Base-by-base conservation (phyloP, 1,140 invertebrate species). In the Caenorhabditis brenneri region DNA sequence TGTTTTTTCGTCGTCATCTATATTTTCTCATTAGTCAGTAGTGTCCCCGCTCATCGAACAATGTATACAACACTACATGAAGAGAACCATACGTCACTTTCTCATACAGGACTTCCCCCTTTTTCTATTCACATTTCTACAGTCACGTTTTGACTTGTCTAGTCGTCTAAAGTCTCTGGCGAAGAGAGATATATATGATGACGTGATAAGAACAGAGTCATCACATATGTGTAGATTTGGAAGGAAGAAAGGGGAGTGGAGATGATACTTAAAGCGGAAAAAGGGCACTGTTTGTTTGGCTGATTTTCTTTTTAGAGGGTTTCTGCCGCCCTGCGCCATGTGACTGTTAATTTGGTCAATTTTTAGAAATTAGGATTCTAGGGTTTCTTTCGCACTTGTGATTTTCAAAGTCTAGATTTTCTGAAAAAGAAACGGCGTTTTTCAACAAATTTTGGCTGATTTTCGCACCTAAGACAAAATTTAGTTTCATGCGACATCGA, bases 181-280 rank as follows among this genome's bases (percentile, higher is more conserved):
- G 19, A n/a, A 42, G 5, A 39, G 19, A 46, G n/a, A n/a, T n/a
- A n/a, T n/a, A n/a, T 42, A 42, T 74, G 65, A 74, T 74, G 65
- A 74, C 65, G 65, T 74, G 65, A 42, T 74, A 42, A 74, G 65
- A 27, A 39, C 58, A 16, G n/a, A 22, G 16, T 74, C n/a, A 24
- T 42, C 65, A 51, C n/a, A 55, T 55, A 10, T 55, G 53, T 55
- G 27, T 29, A 55, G 53, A 55, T 55, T 51, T 27, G 53, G 53
- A 24, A n/a, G 31, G 19, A 36, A 36, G 16, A 24, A 29, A 33
- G 16, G 15, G 7, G 58, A 19, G 48, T 19, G 48, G n/a, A 5
- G 48, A 51, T 51, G 48, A 51, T 55, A 27, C 24, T 55, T 55
- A 55, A 55, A 51, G 48, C 48, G 48, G 48, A 51, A 51, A 51